Evolutionary conservation across 1,140 invertebrate species (phyloP).

Genomic region (Glossosoma conforme): DNA sequence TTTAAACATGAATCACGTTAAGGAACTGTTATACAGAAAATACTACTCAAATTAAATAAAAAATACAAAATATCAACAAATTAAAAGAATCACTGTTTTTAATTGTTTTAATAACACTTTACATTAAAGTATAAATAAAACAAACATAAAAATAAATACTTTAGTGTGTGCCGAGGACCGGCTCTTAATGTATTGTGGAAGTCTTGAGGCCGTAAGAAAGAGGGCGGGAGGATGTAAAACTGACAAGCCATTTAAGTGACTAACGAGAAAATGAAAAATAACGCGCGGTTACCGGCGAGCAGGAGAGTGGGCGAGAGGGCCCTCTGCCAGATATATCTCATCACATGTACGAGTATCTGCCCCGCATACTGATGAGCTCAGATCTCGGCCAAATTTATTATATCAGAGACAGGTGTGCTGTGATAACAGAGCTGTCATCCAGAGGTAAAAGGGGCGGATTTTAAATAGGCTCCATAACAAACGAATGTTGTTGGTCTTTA

Average conservation of each 20-base stretch:
- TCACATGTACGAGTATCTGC: conserved; percentile 8
- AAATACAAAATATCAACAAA: too few species aligned
- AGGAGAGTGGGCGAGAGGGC: conserved; percentile 7
- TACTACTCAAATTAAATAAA: too few species aligned
- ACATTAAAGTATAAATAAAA: too few species aligned
- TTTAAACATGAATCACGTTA: too few species aligned
- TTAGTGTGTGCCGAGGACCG: too few species aligned
- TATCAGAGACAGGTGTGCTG: conserved; percentile 16
- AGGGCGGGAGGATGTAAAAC: conserved; percentile 1
- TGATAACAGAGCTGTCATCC: conserved; percentile 13
- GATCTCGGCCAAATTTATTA: conserved; percentile 15
- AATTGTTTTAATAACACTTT: too few species aligned
- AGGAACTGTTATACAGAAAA: too few species aligned
- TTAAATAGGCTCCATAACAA: conserved; percentile 10
- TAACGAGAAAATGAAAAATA: conserved; percentile 1
- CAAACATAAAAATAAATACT: too few species aligned
- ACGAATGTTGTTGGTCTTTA: too few species aligned
- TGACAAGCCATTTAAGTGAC: not conserved
- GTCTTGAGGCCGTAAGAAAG: too few species aligned
- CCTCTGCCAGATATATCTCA: conserved; percentile 14
- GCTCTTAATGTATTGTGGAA: too few species aligned
- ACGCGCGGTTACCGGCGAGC: not conserved
- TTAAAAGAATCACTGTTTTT: too few species aligned
- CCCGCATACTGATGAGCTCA: conserved; percentile 12
- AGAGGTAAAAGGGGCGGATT: conserved; percentile 8